Evolutionary conservation across 2,113 vertebrate species (phyloP), one percentile per base, ranked within the genome.

Genomic region (Anas platyrhynchos): DNA sequence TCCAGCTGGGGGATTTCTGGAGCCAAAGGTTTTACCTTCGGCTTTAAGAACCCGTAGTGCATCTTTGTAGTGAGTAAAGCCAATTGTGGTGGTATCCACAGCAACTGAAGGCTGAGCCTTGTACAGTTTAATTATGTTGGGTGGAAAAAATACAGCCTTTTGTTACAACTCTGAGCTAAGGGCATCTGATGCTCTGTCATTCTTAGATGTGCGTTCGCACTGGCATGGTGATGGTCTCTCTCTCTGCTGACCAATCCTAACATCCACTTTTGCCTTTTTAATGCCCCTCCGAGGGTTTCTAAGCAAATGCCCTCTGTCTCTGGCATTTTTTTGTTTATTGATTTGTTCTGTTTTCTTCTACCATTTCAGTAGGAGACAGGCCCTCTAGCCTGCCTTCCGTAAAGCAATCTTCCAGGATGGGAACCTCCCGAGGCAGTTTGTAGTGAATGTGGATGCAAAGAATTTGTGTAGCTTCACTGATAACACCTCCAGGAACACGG

Each of bases 1-100:
- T 62, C 55, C 0, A 6, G 43, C 66, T 43, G 79, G 86, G 83
- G 63, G 83, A 58, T 83, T 95, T 97, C 79, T 68, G 9, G 22
- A 88, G 88, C 84, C 84, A 90, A 76, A 74, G 44, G 31, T 50
- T 96, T 93, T 92, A 91, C 91, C 95, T 92, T 88, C 3, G 34
- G 36, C 6, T 78, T 81, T 61, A 32, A 84, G 73, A 66, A 91
- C 61, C 91, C 1, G 3, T 75, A 54, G 12, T 46, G 16, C 63
- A 9, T 71, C 73, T 56, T 67, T 83, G 7, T 55, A 78, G 75
- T 91, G 87, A 93, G 54, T 62, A 7, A 21, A 29, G 75, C 74
- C 58, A 34, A 32, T 84, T 91, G 74, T 66, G 61, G 50, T 58
- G 76, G 81, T 93, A 72, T 76, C 94, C 93, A 84, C 0, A 2